phyloP scores from a whole-genome alignment of 1,140 invertebrate species.

The Ceratitis capitata region DNA sequence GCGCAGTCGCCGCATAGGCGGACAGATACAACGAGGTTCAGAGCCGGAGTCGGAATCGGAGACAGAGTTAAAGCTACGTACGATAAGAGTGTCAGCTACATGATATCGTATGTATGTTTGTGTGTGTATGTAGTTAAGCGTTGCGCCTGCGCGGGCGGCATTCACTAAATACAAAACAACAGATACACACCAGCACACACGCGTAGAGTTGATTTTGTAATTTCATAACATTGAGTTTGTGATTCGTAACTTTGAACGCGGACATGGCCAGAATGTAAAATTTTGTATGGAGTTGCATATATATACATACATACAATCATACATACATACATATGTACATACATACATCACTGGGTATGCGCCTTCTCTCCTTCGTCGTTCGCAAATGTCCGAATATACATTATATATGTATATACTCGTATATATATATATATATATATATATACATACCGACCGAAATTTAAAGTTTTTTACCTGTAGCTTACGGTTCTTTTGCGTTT shows the following conservation, averaged over 20 bases:
- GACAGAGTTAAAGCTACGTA: too few species aligned
- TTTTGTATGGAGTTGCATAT: neutral
- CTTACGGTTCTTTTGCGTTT: neutral
- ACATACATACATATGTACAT: too few species aligned
- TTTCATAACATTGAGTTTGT: slow-evolving; percentile 37
- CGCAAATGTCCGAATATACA: neutral
- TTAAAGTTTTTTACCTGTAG: too few species aligned
- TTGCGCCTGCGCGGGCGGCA: neutral
- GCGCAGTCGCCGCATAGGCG: neutral
- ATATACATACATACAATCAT: too few species aligned
- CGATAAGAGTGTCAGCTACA: too few species aligned
- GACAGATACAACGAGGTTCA: too few species aligned
- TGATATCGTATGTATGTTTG: too few species aligned
- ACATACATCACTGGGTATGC: too few species aligned
- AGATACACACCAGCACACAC: neutral
- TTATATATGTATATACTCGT: neutral
- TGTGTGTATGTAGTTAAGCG: neutral
- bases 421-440: too few species aligned
- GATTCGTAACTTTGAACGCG: slow-evolving; percentile 33
- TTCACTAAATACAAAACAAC: neutral
- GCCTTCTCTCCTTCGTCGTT: neutral
- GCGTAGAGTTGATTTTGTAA: neutral
- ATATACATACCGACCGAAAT: too few species aligned
- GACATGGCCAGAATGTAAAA: slow-evolving; percentile 32
- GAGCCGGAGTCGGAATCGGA: too few species aligned